Conservation (phyloP, 2,797 vertebrate genomes). For the Emydoidea blandingii region DNA sequence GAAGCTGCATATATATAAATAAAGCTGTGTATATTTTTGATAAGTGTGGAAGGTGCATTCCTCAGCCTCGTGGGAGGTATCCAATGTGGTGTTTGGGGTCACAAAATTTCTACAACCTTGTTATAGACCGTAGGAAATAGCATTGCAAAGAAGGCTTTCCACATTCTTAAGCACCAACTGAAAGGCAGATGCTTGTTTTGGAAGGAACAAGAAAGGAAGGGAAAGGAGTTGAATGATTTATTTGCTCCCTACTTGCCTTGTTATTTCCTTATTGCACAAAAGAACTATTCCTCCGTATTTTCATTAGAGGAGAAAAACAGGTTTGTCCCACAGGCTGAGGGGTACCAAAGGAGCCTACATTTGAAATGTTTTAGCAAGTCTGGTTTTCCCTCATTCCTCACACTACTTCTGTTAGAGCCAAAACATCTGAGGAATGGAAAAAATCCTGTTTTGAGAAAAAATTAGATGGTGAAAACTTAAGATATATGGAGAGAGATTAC, state of each 20-base stretch:
- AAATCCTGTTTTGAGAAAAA: neutral
- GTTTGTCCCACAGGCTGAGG: neutral
- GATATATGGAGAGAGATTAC: neutral
- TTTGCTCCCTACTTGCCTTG: neutral
- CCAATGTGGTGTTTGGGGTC: neutral
- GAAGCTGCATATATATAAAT: neutral
- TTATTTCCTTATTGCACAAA: neutral
- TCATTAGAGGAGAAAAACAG: neutral
- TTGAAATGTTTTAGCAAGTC: neutral
- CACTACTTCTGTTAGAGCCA: neutral
- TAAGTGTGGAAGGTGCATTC: accelerated
- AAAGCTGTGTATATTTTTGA: neutral
- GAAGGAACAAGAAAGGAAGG: neutral
- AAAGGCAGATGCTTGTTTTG: neutral
- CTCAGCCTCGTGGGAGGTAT: neutral
- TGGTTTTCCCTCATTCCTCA: neutral
- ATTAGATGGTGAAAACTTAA: neutral
- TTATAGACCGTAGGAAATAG: accelerated
- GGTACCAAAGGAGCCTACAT: accelerated
- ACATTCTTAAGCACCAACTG: accelerated
- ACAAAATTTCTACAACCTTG: neutral
- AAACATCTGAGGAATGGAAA: neutral
- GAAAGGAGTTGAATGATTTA: neutral
- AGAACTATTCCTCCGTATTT: neutral
- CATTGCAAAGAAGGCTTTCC: neutral